Percentiles rank a stretch among this genome's conserved stretches.
Conservation (phyloP, 2,113 vertebrate species). For the Peromyscus polionotus region DNA sequence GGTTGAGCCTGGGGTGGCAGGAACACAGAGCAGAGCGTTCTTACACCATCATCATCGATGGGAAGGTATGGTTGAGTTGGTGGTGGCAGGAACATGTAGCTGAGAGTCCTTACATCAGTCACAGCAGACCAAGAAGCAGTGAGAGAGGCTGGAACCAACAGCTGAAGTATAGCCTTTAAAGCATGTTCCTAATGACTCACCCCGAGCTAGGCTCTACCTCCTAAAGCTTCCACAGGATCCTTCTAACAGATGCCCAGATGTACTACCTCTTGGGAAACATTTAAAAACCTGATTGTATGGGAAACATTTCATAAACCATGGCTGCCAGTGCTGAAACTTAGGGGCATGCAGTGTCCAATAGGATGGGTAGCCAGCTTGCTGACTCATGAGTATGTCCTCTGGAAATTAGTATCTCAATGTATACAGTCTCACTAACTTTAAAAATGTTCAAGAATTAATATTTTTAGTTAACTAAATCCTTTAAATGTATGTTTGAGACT, state of each 20-base stretch:
- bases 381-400: neutral
- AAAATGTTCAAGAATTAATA: neutral
- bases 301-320: neutral
- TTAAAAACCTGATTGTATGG: neutral
- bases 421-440: neutral
- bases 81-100: too few relatives aligned
- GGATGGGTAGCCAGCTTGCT: neutral
- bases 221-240: neutral
- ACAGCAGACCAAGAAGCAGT: neutral
- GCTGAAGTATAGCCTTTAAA: neutral
- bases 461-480: neutral
- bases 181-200: neutral
- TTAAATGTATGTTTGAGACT: neutral
- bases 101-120: neutral
- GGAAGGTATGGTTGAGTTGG: too few relatives aligned
- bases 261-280: neutral
- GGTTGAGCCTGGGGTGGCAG: too few relatives aligned
- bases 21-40: neutral
- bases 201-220: neutral
- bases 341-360: neutral
- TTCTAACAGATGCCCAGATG: neutral
- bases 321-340: neutral
- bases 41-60: neutral
- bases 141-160: neutral
- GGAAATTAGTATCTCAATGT: neutral